Conservation (phyloP, 2,113 vertebrate species). For the Cricetomys ansorgei region DNA sequence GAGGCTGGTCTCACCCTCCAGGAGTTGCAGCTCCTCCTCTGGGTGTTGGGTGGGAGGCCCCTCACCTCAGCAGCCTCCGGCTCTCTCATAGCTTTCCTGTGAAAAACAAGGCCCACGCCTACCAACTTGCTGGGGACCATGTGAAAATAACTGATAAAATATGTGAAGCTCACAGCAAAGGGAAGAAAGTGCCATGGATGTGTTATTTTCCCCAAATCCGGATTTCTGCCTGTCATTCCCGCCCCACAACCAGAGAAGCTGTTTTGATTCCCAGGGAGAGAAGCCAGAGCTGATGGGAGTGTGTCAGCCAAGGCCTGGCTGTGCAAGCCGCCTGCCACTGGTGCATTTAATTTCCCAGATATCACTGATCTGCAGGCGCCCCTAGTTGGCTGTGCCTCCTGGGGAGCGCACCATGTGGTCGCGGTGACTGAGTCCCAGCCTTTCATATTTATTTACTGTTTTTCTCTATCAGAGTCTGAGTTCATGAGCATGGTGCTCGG, state of each 20-base stretch:
- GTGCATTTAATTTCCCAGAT: accelerated
- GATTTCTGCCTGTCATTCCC: neutral
- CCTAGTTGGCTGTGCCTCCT: accelerated
- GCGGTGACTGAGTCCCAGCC: neutral
- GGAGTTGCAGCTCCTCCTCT: neutral
- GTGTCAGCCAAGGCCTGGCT: neutral
- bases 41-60: conserved; percentile 47
- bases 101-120: conserved; percentile 59
- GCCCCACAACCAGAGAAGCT: neutral
- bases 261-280: conserved; percentile 13
- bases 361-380: neutral
- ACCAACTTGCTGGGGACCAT: conserved; percentile 39
- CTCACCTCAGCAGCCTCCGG: conserved; percentile 36
- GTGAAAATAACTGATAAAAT: conserved; percentile 76
- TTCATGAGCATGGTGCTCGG: neutral
- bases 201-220: conserved; percentile 61
- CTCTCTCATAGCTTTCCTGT: conserved; percentile 65
- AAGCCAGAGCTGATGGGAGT: neutral
- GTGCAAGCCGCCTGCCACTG: accelerated
- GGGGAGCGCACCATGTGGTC: neutral
- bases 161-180: conserved; percentile 56
- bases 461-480: neutral
- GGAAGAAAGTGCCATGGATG: neutral
- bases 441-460: neutral
- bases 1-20: neutral